Conservation (phyloP, 2,888 invertebrate genomes). For the Gasteruption jaculator region DNA sequence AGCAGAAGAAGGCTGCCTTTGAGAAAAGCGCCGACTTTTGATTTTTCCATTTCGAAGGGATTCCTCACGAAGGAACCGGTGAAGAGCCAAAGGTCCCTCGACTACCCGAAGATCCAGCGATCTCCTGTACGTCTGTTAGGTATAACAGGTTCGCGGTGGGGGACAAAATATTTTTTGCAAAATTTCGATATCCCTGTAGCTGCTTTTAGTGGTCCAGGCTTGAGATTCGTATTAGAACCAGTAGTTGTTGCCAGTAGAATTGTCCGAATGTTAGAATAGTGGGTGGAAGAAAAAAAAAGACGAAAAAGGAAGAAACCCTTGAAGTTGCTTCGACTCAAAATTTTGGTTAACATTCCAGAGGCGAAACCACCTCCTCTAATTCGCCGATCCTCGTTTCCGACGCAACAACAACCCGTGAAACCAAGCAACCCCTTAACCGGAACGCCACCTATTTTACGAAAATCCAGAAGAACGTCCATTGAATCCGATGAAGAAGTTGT, state of each 20-base stretch:
- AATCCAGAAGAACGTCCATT: constrained; percentile 33
- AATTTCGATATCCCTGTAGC: no score
- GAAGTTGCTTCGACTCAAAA: no score
- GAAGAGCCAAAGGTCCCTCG: constrained; percentile 37
- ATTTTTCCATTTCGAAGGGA: constrained; percentile 29
- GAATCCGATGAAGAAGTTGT: constrained; percentile 32
- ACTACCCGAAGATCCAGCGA: constrained; percentile 35
- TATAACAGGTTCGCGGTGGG: constrained; percentile 19
- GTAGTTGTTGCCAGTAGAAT: no score
- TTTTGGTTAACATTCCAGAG: no score
- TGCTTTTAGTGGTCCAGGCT: no score
- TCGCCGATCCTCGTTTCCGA: constrained; percentile 42
- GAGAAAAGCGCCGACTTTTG: constrained; percentile 34
- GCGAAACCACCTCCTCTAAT: constrained; percentile 36
- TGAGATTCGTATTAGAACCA: no score
- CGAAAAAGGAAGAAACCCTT: no score
- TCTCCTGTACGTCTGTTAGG: constrained; percentile 36
- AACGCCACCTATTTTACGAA: constrained; percentile 26
- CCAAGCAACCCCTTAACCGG: constrained; percentile 25
- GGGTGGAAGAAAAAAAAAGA: no score
- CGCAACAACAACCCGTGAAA: constrained; percentile 27
- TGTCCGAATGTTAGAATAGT: no score
- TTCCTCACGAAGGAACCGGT: constrained; percentile 31
- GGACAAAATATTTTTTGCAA: no score
- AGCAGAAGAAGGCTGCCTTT: no score